Evolutionary conservation across 2,888 invertebrate genomes (phyloP), one percentile per base, ranked within the genome.

Genomic region (Colletes collaris): DNA sequence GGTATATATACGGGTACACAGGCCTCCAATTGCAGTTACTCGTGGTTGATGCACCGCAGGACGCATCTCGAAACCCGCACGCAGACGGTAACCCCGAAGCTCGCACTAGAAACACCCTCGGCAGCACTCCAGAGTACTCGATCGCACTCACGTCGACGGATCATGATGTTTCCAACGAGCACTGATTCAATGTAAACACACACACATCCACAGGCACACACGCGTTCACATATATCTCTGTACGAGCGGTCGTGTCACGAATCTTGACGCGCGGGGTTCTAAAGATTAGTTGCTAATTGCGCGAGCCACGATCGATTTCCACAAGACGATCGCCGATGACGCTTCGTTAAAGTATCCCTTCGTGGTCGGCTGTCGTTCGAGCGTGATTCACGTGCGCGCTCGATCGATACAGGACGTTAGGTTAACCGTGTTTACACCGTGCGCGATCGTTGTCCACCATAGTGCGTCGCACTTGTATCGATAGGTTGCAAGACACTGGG

Each of bases 71-170:
- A 71, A 82, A 83, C 73, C 82, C 87, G 59, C 82, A 82, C 78
- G 79, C 77, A 80, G 73, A 81, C 82, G 77, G 70, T 63, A 75
- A 78, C 55, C 86, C 79, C 80, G 80, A 74, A 79, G 76, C 72
- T 81, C 73, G 80, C 85, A 83, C 81, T 86, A 81, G 75, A 79
- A 82, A 83, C 82, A 82, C 80, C 75, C 82, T 82, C 79, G 72
- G 68, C 58, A 73, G 71, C 83, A 85, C 88, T 89, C 83, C 81
- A 83, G 82, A 84, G 83, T 82, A 84, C 87, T 87, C 83, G 84
- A 85, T 86, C 82, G 86, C 83, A 87, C 87, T 86, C 82, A 62
- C 85, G 78, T 79, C 82, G 82, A 81, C 78, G 81, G 87, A 87
- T 86, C 87, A 86, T 85, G 81, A 80, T 85, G 85, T 79, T 83